Evolutionary conservation across 92 coral and sea anemone species (phyloP).

Genomic region (Palythoa caribaeorum): DNA sequence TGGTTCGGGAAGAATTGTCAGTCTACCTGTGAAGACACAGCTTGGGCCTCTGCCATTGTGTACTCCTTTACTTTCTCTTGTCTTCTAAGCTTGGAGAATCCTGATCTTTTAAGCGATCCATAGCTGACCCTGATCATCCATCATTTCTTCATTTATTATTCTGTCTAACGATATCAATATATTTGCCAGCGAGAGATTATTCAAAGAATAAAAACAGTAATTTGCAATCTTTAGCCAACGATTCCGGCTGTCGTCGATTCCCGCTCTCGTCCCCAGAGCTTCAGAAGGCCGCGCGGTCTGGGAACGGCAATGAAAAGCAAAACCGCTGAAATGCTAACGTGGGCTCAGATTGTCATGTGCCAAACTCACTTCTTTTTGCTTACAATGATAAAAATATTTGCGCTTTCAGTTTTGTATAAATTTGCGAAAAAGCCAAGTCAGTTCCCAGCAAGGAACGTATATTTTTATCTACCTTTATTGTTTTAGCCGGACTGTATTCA

Average conservation of each 20-base stretch:
- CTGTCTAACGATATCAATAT: not conserved
- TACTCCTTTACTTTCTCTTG: slow-evolving; percentile 3
- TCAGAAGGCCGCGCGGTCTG: not conserved
- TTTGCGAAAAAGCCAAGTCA: not conserved
- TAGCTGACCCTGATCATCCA: slow-evolving; percentile 4
- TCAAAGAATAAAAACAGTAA: slow-evolving; percentile 29
- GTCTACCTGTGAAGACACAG: slow-evolving; percentile 30
- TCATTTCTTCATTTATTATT: slow-evolving; percentile 11
- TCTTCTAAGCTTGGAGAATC: not conserved
- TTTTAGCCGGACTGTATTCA: too few species aligned
- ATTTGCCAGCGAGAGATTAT: slow-evolving; percentile 12
- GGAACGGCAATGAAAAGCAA: not conserved
- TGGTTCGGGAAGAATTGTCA: not conserved
- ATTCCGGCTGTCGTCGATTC: not conserved
- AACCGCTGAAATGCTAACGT: not conserved
- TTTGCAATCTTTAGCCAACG: slow-evolving; percentile 29
- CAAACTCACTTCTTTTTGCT: not conserved
- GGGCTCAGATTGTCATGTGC: not conserved
- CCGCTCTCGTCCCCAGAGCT: not conserved
- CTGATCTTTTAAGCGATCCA: not conserved
- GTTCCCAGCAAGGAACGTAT: not conserved
- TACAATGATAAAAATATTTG: not conserved
- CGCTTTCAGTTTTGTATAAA: too few species aligned
- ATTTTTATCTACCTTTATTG: not conserved
- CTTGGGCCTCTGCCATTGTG: slow-evolving; percentile 37